Conservation (phyloP, 2,888 invertebrate species). For the Leptothorax acervorum region DNA sequence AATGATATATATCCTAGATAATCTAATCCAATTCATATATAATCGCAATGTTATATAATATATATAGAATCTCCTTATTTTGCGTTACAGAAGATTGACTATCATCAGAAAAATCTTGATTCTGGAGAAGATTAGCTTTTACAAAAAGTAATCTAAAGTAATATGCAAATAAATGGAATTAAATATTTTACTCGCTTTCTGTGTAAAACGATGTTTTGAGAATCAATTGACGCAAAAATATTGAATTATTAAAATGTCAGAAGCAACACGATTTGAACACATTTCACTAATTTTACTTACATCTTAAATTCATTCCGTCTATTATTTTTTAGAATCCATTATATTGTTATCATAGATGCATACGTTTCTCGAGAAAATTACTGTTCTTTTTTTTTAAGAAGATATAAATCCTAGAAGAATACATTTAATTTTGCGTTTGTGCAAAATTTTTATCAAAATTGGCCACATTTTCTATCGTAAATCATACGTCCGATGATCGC, state of each 20-base stretch:
- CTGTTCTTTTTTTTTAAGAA: not conserved
- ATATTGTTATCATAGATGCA: not conserved
- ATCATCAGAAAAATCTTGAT: not conserved
- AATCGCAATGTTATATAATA: not conserved
- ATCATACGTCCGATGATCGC: not conserved
- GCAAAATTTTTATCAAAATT: not conserved
- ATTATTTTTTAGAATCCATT: not conserved
- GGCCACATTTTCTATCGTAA: not conserved
- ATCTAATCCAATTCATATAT: not conserved
- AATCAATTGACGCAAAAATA: not conserved
- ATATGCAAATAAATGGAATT: not conserved
- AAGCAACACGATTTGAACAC: not conserved
- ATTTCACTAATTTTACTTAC: not conserved
- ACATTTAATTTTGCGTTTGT: not conserved
- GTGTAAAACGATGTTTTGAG: not conserved
- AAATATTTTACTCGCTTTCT: not conserved
- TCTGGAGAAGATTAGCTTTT: not conserved
- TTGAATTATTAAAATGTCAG: not conserved
- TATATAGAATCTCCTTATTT: not conserved
- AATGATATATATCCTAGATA: conserved; percentile 1
- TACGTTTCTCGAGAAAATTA: not conserved
- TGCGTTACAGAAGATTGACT: not conserved
- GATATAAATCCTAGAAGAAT: not conserved
- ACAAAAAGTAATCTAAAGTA: not conserved
- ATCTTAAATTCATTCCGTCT: not conserved